Conservation (phyloP, 1,140 invertebrate species). For the Piezodorus guildinii region DNA sequence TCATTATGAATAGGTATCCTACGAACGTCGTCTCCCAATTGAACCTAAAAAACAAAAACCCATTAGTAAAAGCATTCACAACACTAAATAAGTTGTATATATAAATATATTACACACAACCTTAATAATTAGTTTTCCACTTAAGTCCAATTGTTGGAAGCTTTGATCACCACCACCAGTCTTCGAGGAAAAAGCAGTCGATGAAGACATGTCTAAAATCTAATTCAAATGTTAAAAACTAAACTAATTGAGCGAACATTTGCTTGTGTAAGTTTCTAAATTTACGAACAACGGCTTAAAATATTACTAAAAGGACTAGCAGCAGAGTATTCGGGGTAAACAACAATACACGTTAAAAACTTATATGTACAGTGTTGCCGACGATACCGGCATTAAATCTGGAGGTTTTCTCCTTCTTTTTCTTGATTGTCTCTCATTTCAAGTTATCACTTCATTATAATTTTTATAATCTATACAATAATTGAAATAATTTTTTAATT, state of each 20-base stretch:
- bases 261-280: background rate
- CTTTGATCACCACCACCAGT: conserved; percentile 25
- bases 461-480: too few relatives aligned
- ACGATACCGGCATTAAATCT: conserved; percentile 6
- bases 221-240: conserved; percentile 14
- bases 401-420: background rate
- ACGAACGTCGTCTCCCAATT: conserved; percentile 58
- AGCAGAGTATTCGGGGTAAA: conserved; percentile 18
- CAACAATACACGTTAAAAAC: conserved; percentile 14
- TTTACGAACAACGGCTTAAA: background rate
- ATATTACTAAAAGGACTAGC: conserved; percentile 15
- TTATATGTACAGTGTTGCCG: conserved; percentile 19
- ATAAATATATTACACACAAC: conserved; percentile 17
- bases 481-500: too few relatives aligned
- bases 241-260: conserved; percentile 22
- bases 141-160: conserved; percentile 30
- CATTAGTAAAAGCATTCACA: too few relatives aligned
- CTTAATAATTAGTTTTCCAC: conserved; percentile 31
- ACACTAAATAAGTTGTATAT: background rate
- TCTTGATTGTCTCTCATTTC: too few relatives aligned
- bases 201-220: conserved; percentile 17
- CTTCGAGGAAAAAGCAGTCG: conserved; percentile 17
- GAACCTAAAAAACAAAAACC: conserved; percentile 38
- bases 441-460: too few relatives aligned
- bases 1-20: conserved; percentile 65